These are phyloP conservation scores for Otolemur garnettii DNA, from an alignment of 2,113 vertebrate species.

Conservation along the genomic window DNA sequence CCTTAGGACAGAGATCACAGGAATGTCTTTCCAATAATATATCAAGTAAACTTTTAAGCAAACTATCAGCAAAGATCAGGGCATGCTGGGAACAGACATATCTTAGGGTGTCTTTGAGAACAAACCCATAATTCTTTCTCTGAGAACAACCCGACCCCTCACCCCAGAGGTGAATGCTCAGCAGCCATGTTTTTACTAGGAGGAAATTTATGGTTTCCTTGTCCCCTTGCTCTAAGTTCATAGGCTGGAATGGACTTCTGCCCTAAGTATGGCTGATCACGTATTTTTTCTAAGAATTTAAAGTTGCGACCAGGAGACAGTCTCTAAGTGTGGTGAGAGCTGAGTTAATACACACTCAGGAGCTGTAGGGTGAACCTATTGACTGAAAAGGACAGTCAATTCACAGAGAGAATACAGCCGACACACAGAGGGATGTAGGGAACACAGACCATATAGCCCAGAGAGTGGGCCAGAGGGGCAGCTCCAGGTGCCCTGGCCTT, in stretches of 20 bases:
- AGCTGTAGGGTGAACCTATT: rapidly evolving
- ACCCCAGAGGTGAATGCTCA: background rate
- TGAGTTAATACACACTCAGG: background rate
- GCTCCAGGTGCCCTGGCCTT: background rate
- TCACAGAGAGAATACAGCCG: background rate
- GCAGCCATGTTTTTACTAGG: background rate
- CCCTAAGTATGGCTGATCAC: background rate
- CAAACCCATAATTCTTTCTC: background rate
- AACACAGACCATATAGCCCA: background rate
- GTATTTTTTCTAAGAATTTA: conserved; percentile 41
- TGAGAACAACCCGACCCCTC: background rate
- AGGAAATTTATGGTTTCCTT: background rate
- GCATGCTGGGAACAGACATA: background rate
- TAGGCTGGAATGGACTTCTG: background rate
- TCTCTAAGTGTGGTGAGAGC: no score
- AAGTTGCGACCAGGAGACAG: background rate
- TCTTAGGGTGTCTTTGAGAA: background rate
- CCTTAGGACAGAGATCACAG: background rate
- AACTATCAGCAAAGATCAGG: background rate
- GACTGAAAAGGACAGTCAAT: background rate
- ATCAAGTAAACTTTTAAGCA: background rate
- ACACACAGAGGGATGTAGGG: background rate
- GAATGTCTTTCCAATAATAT: background rate
- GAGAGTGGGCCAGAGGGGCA: background rate
- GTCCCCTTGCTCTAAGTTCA: background rate